A percentile compares a stretch with the other conserved stretches of the same genome.
Conservation (phyloP, 2,113 vertebrate genomes). For the Gymnarchus niloticus region DNA sequence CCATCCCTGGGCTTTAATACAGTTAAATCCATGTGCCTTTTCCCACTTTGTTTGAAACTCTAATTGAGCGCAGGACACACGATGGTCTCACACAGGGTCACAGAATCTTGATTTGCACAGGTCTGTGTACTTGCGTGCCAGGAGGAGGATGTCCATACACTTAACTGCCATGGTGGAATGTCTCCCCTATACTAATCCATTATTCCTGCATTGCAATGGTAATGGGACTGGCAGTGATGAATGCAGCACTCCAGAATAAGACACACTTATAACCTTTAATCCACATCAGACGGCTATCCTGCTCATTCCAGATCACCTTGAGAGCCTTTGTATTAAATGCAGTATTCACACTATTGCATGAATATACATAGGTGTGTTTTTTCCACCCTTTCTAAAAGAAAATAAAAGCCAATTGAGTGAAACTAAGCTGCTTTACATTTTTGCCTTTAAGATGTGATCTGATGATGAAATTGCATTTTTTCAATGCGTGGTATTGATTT, state of each 20-base stretch:
- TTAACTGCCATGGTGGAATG: conserved; percentile 4
- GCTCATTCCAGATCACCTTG: conserved; percentile 22
- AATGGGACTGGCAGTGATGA: conserved; percentile 30
- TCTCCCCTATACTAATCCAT: conserved; percentile 27
- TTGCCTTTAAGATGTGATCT: not conserved
- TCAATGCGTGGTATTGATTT: not conserved
- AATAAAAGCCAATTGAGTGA: not conserved
- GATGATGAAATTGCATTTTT: not conserved
- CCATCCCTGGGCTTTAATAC: not conserved
- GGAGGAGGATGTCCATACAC: not conserved
- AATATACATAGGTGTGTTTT: not conserved
- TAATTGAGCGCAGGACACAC: conserved; percentile 23
- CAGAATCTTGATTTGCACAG: conserved; percentile 22
- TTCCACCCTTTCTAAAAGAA: not conserved
- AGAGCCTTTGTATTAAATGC: not conserved
- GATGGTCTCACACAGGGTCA: conserved; percentile 19
- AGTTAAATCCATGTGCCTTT: not conserved
- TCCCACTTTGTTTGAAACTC: not conserved
- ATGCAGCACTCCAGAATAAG: conserved; percentile 25
- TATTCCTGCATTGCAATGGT: conserved; percentile 34
- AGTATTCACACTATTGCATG: not conserved
- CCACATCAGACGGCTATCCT: conserved; percentile 25
- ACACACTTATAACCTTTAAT: conserved; percentile 33
- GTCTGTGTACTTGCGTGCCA: conserved; percentile 21
- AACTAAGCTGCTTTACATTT: conserved; percentile 17